These are phyloP conservation scores for Rhingia campestris DNA, from an alignment of 2,888 invertebrate genomes.

Conservation along the genomic window DNA sequence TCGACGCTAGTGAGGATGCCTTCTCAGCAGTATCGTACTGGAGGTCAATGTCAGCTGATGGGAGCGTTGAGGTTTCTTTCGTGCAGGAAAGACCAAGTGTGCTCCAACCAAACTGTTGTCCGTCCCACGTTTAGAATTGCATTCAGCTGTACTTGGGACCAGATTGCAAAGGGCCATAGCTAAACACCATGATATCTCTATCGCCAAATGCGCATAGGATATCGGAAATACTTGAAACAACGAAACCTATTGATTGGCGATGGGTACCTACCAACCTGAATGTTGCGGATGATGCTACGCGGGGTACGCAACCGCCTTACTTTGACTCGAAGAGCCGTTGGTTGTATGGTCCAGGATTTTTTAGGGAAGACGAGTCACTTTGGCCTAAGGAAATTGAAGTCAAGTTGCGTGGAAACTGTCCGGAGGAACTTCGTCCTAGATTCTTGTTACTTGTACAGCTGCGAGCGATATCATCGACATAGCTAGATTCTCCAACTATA, in stretches of 20 bases:
- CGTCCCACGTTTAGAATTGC: slow-evolving; percentile 37
- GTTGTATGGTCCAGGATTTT: slow-evolving; percentile 23
- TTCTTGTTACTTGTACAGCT: neutral
- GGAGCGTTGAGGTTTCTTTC: slow-evolving; percentile 46
- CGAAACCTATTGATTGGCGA: neutral
- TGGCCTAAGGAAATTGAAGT: slow-evolving; percentile 8
- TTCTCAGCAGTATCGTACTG: slow-evolving; percentile 71
- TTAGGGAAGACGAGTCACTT: neutral
- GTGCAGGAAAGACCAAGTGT: slow-evolving; percentile 53
- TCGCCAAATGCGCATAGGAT: slow-evolving; percentile 25
- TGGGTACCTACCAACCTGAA: slow-evolving; percentile 27
- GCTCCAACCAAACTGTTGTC: slow-evolving; percentile 38
- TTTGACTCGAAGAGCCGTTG: slow-evolving; percentile 13
- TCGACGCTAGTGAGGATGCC: slow-evolving; percentile 68
- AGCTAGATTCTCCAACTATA: neutral
- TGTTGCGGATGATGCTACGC: slow-evolving; percentile 8
- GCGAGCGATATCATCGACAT: neutral
- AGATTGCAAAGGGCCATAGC: slow-evolving; percentile 9
- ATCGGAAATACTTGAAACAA: slow-evolving; percentile 20
- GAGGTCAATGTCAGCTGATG: slow-evolving; percentile 22
- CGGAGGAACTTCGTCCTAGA: neutral
- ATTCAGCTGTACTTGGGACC: slow-evolving; percentile 43
- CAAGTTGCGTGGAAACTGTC: neutral
- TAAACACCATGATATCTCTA: neutral
- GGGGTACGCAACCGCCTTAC: neutral